phyloP scores from a whole-genome alignment of 2,113 vertebrate species.

The Chloroceryle aenea region DNA sequence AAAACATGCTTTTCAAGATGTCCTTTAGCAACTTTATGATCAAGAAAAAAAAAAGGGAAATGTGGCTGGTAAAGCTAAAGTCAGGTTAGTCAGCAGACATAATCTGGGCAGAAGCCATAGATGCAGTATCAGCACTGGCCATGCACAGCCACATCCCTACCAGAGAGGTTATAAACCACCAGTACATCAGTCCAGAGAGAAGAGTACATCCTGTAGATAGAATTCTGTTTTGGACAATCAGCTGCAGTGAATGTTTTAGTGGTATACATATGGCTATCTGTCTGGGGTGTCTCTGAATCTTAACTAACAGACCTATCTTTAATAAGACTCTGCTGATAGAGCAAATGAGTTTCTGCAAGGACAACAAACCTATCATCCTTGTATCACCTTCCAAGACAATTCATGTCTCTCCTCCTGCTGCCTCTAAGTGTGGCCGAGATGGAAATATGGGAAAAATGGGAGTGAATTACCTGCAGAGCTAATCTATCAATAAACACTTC shows the following conservation, averaged over 20 bases:
- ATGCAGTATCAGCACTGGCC: neutral
- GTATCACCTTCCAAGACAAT: neutral
- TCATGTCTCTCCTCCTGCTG: neutral
- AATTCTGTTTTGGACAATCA: neutral
- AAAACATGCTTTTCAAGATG: neutral
- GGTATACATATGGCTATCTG: neutral
- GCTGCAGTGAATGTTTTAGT: neutral
- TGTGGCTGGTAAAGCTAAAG: neutral
- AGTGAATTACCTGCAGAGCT: neutral
- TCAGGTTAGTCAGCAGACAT: neutral
- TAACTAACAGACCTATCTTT: neutral
- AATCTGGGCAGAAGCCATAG: neutral
- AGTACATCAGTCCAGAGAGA: neutral
- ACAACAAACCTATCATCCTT: neutral
- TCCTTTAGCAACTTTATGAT: neutral
- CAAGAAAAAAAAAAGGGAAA: neutral
- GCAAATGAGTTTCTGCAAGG: neutral
- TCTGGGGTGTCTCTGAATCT: neutral
- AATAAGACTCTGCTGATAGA: neutral
- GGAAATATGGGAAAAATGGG: neutral
- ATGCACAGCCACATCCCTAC: accelerated
- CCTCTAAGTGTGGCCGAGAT: neutral
- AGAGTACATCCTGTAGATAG: neutral
- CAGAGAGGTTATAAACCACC: neutral
- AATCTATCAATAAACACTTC: neutral